These are phyloP conservation scores for Trididemnum clinides DNA, from an alignment of 23 tunicate genomes.

Conservation along the genomic window DNA sequence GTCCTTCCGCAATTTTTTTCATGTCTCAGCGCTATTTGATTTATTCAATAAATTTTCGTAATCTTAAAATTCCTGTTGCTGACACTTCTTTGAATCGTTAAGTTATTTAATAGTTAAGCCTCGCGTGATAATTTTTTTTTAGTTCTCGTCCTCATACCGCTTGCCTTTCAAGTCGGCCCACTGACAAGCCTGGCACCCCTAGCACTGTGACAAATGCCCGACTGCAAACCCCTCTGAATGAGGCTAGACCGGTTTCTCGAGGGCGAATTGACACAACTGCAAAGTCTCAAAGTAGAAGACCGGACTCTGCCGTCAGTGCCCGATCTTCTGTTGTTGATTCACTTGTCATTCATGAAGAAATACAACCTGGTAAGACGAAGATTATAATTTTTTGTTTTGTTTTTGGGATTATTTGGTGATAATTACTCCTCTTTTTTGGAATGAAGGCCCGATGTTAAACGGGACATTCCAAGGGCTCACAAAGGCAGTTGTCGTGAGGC, in stretches of 20 bases:
- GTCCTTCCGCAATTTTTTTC: too few relatives aligned
- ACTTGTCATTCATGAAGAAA: conserved; percentile 9
- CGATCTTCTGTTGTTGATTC: conserved; percentile 28
- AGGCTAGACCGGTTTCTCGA: not conserved
- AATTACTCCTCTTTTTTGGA: too few relatives aligned
- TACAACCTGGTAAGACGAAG: not conserved
- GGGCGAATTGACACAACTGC: not conserved
- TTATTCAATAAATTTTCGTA: too few relatives aligned
- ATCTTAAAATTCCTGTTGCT: too few relatives aligned
- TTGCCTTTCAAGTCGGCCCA: not conserved
- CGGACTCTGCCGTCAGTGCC: not conserved
- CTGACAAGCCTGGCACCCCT: not conserved
- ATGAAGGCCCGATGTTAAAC: too few relatives aligned
- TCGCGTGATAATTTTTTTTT: not conserved
- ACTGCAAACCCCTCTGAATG: not conserved
- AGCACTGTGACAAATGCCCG: not conserved
- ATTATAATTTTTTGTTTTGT: too few relatives aligned
- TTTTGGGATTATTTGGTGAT: too few relatives aligned
- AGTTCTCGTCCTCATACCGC: conserved; percentile 64
- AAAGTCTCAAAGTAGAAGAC: not conserved
- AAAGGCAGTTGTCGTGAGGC: too few relatives aligned
- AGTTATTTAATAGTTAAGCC: too few relatives aligned
- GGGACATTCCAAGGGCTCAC: too few relatives aligned
- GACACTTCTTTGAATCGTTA: too few relatives aligned
- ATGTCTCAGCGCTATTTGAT: too few relatives aligned